A percentile compares a stretch with the other conserved stretches of the same genome.
Evolutionary conservation across 2,113 vertebrate genomes (phyloP).

Genomic region (Microtus ochrogaster): DNA sequence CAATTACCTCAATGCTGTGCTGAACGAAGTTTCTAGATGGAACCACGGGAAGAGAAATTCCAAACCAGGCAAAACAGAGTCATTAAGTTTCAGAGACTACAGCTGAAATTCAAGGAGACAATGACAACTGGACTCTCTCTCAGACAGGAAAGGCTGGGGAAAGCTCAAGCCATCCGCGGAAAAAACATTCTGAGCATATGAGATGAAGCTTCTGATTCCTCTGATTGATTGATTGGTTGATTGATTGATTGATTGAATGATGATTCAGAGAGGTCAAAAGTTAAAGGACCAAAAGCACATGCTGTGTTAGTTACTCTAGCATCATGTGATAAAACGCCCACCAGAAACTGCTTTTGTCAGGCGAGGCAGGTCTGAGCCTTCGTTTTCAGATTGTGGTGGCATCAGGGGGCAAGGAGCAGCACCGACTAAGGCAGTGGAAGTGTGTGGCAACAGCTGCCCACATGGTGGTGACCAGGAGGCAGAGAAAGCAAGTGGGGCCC

Average conservation of each 20-base stretch:
- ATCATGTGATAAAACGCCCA: background rate
- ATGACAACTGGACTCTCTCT: background rate
- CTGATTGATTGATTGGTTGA: background rate
- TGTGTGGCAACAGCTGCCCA: background rate
- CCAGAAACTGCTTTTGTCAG: background rate
- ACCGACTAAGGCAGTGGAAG: background rate
- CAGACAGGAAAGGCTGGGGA: background rate
- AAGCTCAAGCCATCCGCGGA: background rate
- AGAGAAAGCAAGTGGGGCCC: background rate
- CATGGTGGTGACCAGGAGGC: background rate
- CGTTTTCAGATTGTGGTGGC: background rate
- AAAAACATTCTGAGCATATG: background rate
- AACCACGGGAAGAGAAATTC: background rate
- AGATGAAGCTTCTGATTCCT: slow-evolving; percentile 10
- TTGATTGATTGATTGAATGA: background rate
- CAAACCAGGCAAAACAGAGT: background rate
- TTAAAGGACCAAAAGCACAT: background rate
- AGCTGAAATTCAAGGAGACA: background rate
- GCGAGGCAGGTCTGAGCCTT: background rate
- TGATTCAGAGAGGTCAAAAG: background rate
- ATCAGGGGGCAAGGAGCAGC: too few species aligned
- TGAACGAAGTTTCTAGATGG: background rate
- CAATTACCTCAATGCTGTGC: background rate
- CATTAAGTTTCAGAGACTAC: background rate
- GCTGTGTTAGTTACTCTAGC: background rate